Evolutionary conservation across 1,140 invertebrate genomes (phyloP).

Genomic region (Danaus plexippus): DNA sequence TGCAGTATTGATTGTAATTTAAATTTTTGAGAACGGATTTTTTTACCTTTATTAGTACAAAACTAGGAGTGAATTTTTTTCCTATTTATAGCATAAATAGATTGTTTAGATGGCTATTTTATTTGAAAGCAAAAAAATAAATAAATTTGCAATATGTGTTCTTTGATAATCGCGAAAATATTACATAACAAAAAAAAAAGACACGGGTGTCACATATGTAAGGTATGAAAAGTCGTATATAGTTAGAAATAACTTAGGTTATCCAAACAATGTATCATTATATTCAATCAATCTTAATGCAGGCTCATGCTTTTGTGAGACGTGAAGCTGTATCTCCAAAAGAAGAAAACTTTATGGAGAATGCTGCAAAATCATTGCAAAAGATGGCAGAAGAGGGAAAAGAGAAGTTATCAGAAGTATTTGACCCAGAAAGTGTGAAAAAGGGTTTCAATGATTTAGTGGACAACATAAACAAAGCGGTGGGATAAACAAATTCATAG

Average conservation of each 20-base stretch:
- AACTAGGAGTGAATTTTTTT: too few relatives aligned
- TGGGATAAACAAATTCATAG: constrained; percentile 18
- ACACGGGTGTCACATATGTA: too few relatives aligned
- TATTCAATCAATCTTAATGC: constrained; percentile 7
- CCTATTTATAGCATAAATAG: too few relatives aligned
- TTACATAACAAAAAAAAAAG: too few relatives aligned
- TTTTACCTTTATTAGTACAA: too few relatives aligned
- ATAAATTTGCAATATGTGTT: too few relatives aligned
- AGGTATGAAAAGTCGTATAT: background rate
- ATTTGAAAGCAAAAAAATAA: too few relatives aligned
- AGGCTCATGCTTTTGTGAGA: constrained; percentile 49
- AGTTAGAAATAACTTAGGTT: background rate
- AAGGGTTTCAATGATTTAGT: constrained; percentile 27
- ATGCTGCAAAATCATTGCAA: constrained; percentile 9
- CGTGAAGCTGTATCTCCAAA: constrained; percentile 31
- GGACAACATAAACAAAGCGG: constrained; percentile 24
- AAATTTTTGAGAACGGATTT: too few relatives aligned
- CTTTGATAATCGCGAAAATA: too few relatives aligned
- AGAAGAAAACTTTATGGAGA: constrained; percentile 14
- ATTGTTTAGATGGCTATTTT: too few relatives aligned
- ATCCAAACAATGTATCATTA: background rate
- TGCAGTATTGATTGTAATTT: too few relatives aligned
- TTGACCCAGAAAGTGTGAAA: constrained; percentile 30
- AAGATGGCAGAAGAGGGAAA: background rate
- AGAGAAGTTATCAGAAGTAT: constrained; percentile 9